These are phyloP conservation scores for Orchesella flavescens DNA, from an alignment of 2,888 invertebrate species.

Conservation along the genomic window DNA sequence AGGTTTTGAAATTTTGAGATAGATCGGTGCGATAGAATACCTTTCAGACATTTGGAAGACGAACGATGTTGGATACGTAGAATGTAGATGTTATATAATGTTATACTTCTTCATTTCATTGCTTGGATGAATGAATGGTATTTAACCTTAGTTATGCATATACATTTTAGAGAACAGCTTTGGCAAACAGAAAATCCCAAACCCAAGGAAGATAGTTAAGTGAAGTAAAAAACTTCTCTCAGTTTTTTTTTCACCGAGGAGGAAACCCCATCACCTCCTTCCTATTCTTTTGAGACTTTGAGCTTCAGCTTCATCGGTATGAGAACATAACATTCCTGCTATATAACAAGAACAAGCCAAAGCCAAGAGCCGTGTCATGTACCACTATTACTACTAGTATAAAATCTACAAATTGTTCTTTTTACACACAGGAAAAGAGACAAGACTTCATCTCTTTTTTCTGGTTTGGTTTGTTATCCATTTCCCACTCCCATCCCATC, in stretches of 20 bases:
- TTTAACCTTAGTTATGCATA: neutral
- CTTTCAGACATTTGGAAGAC: slow-evolving; percentile 12
- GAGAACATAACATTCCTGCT: too few species aligned
- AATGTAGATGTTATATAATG: too few species aligned
- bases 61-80: neutral
- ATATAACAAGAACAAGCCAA: too few species aligned
- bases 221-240: too few species aligned
- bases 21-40: slow-evolving; percentile 16
- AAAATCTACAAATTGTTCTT: neutral
- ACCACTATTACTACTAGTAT: too few species aligned
- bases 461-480: neutral
- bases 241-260: too few species aligned
- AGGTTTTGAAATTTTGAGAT: slow-evolving; percentile 7
- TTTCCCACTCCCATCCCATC: neutral
- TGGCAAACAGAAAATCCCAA: neutral
- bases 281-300: too few species aligned
- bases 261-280: too few species aligned
- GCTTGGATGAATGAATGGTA: too few species aligned
- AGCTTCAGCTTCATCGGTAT: too few species aligned
- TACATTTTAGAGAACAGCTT: neutral
- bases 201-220: too few species aligned
- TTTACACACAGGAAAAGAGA: neutral
- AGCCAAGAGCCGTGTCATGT: too few species aligned
- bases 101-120: neutral
- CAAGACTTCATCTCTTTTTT: slow-evolving; percentile 3